Percentiles rank a stretch among this genome's conserved stretches.
These are phyloP conservation scores for Babyrousa celebensis DNA, from an alignment of 2,797 vertebrate genomes.

Conservation along the genomic window DNA sequence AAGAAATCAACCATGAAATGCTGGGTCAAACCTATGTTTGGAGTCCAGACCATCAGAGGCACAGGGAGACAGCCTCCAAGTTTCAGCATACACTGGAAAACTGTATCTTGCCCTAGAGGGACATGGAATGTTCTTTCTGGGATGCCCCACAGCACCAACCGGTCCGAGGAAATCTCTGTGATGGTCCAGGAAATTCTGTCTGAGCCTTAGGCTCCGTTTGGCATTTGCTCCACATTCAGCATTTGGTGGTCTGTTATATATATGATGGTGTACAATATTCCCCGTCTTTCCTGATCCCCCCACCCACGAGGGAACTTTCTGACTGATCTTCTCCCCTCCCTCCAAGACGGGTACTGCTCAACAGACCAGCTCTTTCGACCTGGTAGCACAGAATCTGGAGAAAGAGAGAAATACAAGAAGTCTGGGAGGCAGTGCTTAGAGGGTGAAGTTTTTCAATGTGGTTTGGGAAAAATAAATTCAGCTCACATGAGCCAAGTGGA, in stretches of 20 bases:
- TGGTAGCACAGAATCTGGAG: not conserved
- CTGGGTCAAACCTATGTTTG: not conserved
- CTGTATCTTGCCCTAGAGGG: not conserved
- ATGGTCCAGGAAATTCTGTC: not conserved
- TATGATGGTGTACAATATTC: not conserved
- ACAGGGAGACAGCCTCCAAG: not conserved
- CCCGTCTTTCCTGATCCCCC: not conserved
- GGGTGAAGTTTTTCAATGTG: not conserved
- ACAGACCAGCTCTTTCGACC: not conserved
- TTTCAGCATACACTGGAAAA: not conserved
- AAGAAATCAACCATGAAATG: not conserved
- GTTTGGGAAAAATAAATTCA: not conserved
- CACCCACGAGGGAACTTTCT: not conserved
- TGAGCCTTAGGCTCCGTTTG: fast-evolving
- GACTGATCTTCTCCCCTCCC: not conserved
- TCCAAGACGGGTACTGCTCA: not conserved
- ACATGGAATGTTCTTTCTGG: not conserved
- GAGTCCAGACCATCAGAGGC: not conserved
- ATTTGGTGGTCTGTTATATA: not conserved
- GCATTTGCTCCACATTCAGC: no score
- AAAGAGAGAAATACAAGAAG: not conserved
- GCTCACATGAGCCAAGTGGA: not conserved
- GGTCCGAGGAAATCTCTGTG: not conserved
- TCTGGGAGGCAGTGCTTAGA: not conserved
- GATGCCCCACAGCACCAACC: not conserved